Evolutionary conservation across 2,888 invertebrate genomes (phyloP), one percentile per base, ranked within the genome.

Genomic region (Drosophila sordidapex): DNA sequence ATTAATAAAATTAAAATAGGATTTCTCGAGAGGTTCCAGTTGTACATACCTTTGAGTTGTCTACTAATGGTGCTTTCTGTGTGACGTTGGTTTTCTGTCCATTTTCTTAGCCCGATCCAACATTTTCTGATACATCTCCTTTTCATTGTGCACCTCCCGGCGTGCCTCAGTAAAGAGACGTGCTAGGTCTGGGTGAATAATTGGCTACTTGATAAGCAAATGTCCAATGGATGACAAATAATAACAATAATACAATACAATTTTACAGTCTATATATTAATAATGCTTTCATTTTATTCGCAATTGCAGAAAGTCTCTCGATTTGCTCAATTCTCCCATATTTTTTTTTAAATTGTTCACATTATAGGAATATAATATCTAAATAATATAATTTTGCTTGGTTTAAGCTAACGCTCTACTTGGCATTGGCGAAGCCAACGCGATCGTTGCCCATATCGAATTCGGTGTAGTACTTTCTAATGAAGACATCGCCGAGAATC

Each of bases 401-500:
- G 31, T 59, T 63, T 48, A 49, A 43, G 35, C 66, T 51, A 36
- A 48, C 4, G 49, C 21, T 63, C 74, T 83, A 91, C 40, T 90
- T 91, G 68, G 96, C 95, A 81, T 93, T 91, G 48, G 99, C 99
- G 94, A 99, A 98, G 69, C 99, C 99, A 87, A 99, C 95, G 73
- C 97, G 95, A 91, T 96, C 95, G 92, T 97, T 97, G 81, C 95
- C 96, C 93, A 97, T 94, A 94, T 99, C 99, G 93, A 99, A 99
- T 94, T 98, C 98, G 0, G 99, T 98, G 94, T 99, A 99, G 94
- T 95, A 99, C 91, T 96, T 96, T 72, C 99, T 99, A 93, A 99
- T 98, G 94, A 99, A 99, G 79, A 99, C 98, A 94, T 99, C 99
- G 65, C 99, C 99, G 75, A 99, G 94, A 93, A 99, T 99, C 99